Base-by-base conservation (phyloP, 2,888 invertebrate genomes). In the Opisthograptis luteolata region DNA sequence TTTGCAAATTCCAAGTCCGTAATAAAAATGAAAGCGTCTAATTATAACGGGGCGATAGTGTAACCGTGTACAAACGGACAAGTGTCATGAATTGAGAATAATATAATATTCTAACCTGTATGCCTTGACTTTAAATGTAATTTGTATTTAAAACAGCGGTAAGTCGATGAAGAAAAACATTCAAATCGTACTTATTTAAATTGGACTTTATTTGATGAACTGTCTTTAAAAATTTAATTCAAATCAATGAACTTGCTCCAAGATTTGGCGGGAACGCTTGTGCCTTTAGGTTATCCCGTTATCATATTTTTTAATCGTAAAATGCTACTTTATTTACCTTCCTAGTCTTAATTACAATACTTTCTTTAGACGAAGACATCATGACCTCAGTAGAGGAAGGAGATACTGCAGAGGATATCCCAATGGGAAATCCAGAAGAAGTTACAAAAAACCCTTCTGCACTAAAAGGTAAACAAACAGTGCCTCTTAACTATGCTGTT, bases 371-470 rank as follows among this genome's bases (percentile, higher is more conserved):
- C n/a, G n/a, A n/a, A 36, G 41, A 15, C 39, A 74, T 34, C 58
- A 90, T 90, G 90, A 81, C 82, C 57, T 78, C 87, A 25, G 63
- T 82, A 43, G 90, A 87, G 59, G 90, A 87, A 71, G 77, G 82
- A 30, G 87, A 87, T 39, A 62, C 79, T 28, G 64, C 78, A 7
- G 86, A 84, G 48, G 88, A 88, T 43, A 73, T 87, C 10, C 78
- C 83, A 19, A 66, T 76, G 39, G 90, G 88, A 53, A 87, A 93
- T 71, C 93, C 94, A 32, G 92, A 93, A 14, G 93, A 93, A 68
- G 86, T 94, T 36, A 88, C 93, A 15, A 93, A 93, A 76, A 92
- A 94, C 72, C 92, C 93, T 32, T 84, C 86, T 60, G 88, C 93
- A 35, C 87, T 94, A 34, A 93, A 92, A 92, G 92, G 94, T 93